Evolutionary conservation across 2,888 invertebrate genomes (phyloP).

Genomic region (Stramonita haemastoma): DNA sequence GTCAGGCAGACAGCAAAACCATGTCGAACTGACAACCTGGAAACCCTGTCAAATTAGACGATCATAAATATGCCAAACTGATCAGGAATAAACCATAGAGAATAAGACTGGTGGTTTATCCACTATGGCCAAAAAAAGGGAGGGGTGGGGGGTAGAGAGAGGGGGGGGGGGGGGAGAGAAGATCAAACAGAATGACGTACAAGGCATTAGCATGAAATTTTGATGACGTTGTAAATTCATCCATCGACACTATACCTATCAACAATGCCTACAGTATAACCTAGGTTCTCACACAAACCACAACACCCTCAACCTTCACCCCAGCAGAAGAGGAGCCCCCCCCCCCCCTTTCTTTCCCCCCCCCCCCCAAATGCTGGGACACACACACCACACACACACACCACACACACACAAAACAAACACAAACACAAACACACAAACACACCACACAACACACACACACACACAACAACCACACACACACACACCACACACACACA

Average conservation of each 20-base stretch:
- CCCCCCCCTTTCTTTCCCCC: neutral
- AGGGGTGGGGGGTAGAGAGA: conserved; percentile 6
- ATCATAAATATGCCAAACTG: too few relatives aligned
- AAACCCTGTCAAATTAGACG: too few relatives aligned
- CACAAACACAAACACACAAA: neutral
- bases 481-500: neutral
- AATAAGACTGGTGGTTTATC: too few relatives aligned
- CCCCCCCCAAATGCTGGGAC: neutral
- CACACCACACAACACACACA: neutral
- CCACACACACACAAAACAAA: neutral
- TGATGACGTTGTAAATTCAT: too few relatives aligned
- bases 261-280: too few relatives aligned
- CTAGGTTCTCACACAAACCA: neutral
- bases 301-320: neutral
- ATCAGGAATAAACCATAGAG: neutral
- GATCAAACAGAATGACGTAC: neutral
- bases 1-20: too few relatives aligned
- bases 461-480: neutral
- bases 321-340: too few relatives aligned
- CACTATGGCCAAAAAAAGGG: conserved; percentile 5
- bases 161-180: neutral
- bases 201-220: conserved; percentile 5
- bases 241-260: too few relatives aligned
- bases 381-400: conserved; percentile 10
- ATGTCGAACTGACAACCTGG: too few relatives aligned